Conservation (phyloP, 30 jellyfish, hydroid and myxozoan genomes). For the Catostylus mosaicus region DNA sequence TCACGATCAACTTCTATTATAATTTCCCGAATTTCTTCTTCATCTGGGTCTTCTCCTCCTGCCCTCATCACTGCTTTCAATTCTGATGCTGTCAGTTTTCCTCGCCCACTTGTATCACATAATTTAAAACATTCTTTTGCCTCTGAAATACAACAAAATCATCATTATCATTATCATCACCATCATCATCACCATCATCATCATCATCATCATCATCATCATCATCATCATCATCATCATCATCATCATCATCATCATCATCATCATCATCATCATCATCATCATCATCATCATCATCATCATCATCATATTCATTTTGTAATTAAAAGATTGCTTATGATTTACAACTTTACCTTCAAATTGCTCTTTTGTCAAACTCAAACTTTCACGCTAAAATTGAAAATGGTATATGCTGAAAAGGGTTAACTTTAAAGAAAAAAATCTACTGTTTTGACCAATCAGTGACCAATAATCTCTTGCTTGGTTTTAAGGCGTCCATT, state of each 20-base stretch:
- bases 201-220: neutral
- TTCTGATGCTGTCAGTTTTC: conserved; percentile 48
- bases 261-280: neutral
- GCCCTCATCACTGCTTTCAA: conserved; percentile 55
- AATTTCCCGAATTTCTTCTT: conserved; percentile 63
- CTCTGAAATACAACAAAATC: conserved; percentile 10
- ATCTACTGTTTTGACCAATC: too few species aligned
- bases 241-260: neutral
- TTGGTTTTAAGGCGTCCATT: too few species aligned
- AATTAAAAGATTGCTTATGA: too few species aligned
- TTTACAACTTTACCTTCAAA: conserved; percentile 30
- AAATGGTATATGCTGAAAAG: too few species aligned
- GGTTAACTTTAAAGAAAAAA: too few species aligned
- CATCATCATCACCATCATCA: neutral
- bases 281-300: neutral
- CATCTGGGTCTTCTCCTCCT: conserved; percentile 76
- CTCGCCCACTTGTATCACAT: conserved; percentile 67
- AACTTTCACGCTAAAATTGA: conserved; percentile 31
- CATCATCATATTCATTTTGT: neutral
- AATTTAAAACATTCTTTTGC: conserved; percentile 59
- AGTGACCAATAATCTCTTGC: too few species aligned
- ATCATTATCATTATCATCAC: neutral
- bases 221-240: neutral
- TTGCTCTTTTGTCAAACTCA: conserved; percentile 56
- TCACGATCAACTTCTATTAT: conserved; percentile 54